These are phyloP conservation scores for Otolemur garnettii DNA, from an alignment of 2,113 vertebrate species.

Conservation along the genomic window DNA sequence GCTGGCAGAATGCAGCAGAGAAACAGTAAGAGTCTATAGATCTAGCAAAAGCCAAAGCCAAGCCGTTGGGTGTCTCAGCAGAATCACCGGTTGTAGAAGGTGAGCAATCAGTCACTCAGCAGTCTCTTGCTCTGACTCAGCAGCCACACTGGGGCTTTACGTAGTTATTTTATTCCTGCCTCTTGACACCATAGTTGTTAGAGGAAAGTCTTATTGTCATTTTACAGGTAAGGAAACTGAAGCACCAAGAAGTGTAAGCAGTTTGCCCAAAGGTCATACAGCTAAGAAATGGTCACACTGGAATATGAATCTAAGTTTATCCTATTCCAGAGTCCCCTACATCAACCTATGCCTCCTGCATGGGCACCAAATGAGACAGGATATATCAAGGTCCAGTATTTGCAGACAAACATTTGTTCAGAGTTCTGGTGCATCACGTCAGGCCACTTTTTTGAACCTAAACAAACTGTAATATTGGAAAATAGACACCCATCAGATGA, in stretches of 20 bases:
- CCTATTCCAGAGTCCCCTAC: not conserved
- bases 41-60: not conserved
- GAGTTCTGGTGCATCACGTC: not conserved
- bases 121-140: fast-evolving
- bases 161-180: not conserved
- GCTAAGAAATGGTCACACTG: not conserved
- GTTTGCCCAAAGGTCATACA: not conserved
- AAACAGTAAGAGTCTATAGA: constrained; percentile 2
- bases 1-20: not conserved
- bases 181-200: fast-evolving
- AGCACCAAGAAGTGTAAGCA: not conserved
- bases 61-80: not conserved
- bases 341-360: fast-evolving
- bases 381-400: too few relatives aligned
- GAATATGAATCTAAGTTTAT: not conserved
- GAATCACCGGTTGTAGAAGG: not conserved
- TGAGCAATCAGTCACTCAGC: fast-evolving
- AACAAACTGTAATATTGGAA: not conserved
- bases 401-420: not conserved
- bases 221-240: not conserved
- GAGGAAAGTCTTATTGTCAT: not conserved
- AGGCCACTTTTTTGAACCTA: not conserved
- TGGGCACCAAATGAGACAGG: not conserved
- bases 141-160: fast-evolving
- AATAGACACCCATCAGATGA: not conserved